Evolutionary conservation across 1,140 invertebrate genomes (phyloP).

Genomic region (Musca vetustissima): DNA sequence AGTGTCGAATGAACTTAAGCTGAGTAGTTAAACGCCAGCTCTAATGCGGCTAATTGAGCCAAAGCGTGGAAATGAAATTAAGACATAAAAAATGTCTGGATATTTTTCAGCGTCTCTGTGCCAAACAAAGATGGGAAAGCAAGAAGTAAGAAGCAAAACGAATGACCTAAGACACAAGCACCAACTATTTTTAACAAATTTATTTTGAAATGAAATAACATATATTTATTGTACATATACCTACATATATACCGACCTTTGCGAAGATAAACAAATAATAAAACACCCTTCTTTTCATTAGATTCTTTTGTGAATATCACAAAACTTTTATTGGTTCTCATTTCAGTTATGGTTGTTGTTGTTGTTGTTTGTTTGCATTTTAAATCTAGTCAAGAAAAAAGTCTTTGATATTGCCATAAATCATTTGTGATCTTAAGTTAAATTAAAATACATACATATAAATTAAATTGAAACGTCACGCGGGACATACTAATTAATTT

Average conservation of each 20-base stretch:
- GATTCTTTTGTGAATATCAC: constrained; percentile 29
- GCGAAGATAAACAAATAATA: no score
- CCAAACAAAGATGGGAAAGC: not conserved
- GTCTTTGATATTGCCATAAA: constrained; percentile 15
- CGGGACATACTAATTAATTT: not conserved
- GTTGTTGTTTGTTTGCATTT: not conserved
- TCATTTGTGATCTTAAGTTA: no score
- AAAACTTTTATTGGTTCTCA: constrained; percentile 23
- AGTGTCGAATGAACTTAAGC: not conserved
- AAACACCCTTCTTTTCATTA: no score
- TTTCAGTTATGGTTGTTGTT: not conserved
- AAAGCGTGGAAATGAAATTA: constrained; percentile 20
- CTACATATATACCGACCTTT: not conserved
- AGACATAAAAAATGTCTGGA: not conserved
- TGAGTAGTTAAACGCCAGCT: constrained; percentile 11
- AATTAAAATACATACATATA: no score
- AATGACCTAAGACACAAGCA: not conserved
- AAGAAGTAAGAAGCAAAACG: not conserved
- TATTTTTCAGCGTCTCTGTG: not conserved
- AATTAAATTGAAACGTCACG: constrained; percentile 1
- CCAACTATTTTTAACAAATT: no score
- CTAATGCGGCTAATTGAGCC: constrained; percentile 17
- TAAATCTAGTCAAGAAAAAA: constrained; percentile 2
- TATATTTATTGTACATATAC: not conserved
- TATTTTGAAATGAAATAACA: not conserved